Base-by-base conservation (phyloP, 2,797 vertebrate genomes). In the Urosaurus nigricauda region DNA sequence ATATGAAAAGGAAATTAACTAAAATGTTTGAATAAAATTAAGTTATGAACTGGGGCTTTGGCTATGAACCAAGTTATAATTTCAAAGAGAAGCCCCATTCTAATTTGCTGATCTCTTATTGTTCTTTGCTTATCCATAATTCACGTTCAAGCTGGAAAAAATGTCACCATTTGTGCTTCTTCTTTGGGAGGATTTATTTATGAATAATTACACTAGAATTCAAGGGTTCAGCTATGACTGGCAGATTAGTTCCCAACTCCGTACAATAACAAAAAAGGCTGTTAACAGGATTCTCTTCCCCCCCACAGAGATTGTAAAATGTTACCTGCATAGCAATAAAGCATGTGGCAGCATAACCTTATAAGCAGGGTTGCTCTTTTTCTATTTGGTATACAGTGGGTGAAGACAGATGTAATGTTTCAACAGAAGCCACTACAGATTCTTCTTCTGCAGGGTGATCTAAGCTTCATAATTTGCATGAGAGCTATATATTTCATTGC, bases 11-110 rank as follows among this genome's bases (percentile, higher is more conserved):
- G 96, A 96, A 97, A 97, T 97, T 97, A 97, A 97, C 97, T 94
- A 95, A 97, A 97, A 97, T 96, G 96, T 97, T 96, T 96, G 96
- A 96, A 96, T 96, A 97, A 96, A 97, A 97, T 97, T 96, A 97
- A 94, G 94, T 96, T 96, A 95, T 95, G 91, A 96, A 95, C 81
- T 96, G 94, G 96, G 94, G 79, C 51, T 94, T 93, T 96, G 95
- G 95, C 96, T 95, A 96, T 94, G 95, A 97, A 96, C 92, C 95
- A 95, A 91, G 88, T 96, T 95, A 96, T 95, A 92, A 94, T 90
- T 86, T 93, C n/a, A 2, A 93, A 92, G 93, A 94, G 88, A 94
- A 95, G 92, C 88, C 83, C 90, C 90, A 90, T 87, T 29, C 0
- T 94, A 94, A 96, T 92, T 94, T 92, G 47, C 93, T 91, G 93